Percentiles rank a stretch among this genome's conserved stretches.
phyloP scores from a whole-genome alignment of 2,888 invertebrate species.

The Entomobrya proxima region DNA sequence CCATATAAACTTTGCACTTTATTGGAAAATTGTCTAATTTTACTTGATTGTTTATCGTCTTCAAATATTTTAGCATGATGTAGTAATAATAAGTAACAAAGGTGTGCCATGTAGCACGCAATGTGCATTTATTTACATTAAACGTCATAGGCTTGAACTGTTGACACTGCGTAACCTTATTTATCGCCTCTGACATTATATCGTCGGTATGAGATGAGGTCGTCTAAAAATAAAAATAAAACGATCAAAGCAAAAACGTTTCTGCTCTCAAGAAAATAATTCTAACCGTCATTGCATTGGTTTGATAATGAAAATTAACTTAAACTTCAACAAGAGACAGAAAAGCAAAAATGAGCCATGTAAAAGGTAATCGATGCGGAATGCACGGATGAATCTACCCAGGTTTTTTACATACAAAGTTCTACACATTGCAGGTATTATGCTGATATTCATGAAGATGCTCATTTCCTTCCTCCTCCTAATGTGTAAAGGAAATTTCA shows the following conservation, averaged over 20 bases:
- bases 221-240: no score
- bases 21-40: neutral
- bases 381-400: neutral
- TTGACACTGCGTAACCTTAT: no score
- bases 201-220: no score
- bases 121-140: neutral
- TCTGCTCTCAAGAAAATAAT: no score
- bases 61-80: neutral
- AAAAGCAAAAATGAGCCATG: neutral
- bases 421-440: neutral
- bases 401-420: neutral
- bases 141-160: neutral
- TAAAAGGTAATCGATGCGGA: neutral
- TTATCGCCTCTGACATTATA: no score
- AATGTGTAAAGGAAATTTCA: conserved; percentile 23
- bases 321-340: neutral
- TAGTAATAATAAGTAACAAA: neutral
- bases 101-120: neutral
- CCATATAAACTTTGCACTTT: neutral
- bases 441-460: neutral
- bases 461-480: conserved; percentile 55
- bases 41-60: neutral
- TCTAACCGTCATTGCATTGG: neutral
- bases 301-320: neutral
- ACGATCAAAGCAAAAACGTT: no score